Evolutionary conservation across 2,797 vertebrate genomes (phyloP).

Genomic region (Ptychobarbus kaznakovi): DNA sequence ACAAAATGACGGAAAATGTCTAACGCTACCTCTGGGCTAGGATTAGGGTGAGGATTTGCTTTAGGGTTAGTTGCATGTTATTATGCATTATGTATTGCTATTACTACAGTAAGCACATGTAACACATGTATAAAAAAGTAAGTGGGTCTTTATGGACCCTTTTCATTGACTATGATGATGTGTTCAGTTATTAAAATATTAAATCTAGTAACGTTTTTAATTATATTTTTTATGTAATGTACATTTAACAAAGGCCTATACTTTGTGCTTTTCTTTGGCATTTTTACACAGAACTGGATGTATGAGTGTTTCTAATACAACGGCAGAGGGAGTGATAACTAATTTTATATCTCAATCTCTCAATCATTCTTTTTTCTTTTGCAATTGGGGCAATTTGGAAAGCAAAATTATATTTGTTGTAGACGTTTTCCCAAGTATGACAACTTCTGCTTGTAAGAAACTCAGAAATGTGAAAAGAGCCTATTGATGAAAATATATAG

Average conservation of each 20-base stretch:
- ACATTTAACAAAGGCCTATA: too few relatives aligned
- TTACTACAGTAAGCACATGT: too few relatives aligned
- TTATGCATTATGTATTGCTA: neutral
- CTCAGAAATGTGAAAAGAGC: neutral
- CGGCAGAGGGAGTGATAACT: neutral
- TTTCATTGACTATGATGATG: neutral
- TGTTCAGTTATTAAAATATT: neutral
- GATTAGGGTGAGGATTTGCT: neutral
- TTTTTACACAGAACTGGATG: neutral
- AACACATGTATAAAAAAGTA: too few relatives aligned
- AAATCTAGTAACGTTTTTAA: neutral
- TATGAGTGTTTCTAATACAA: neutral
- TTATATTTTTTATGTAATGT: neutral
- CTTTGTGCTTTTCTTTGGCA: neutral
- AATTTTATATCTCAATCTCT: neutral
- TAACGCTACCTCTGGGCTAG: neutral
- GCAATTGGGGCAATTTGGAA: neutral
- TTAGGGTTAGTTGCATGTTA: neutral
- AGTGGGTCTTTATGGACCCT: neutral
- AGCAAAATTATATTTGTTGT: neutral
- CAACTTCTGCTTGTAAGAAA: neutral
- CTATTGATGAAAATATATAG: neutral
- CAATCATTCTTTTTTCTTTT: neutral
- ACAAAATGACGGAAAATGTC: too few relatives aligned
- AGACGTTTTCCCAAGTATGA: neutral